Base-by-base conservation (phyloP, 2,888 invertebrate genomes). In the Dyspetes luteomarginatus region DNA sequence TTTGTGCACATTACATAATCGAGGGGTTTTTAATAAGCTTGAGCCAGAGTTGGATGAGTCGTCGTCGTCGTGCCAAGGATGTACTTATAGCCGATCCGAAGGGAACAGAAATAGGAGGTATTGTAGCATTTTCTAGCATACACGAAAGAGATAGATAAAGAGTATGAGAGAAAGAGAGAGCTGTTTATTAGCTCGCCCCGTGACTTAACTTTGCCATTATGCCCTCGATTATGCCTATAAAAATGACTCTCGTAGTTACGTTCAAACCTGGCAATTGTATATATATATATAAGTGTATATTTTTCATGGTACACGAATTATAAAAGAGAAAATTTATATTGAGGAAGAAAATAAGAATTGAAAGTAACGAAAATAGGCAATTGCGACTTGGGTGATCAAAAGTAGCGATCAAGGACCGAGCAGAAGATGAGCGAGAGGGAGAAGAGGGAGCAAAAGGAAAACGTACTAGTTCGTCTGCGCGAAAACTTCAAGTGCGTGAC, bases 101-200 rank as follows among this genome's bases (percentile, higher is more conserved):
- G 80, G 82, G 80, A 82, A 82, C 86, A 82, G 81, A 86, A 86
- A 86, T 86, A 86, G 86, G n/a, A 85, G 86, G 83, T 84, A 86
- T 86, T 86, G 86, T 85, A 82, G 79, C 81, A 83, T 83, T 84
- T 84, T 84, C 85, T 76, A 81, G 76, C 76, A 68, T 73, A 81
- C 64, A 74, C 36, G 58, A 62, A 52, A 72, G 48, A 15, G 36
- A 7, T 55, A 52, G 30, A 64, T n/a, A n/a, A n/a, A 52, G 52
- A 24, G 19, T 50, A 52, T 17, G 28, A 28, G 28, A 28, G 5
- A 28, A 5, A 36, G 36, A 36, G 36, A 36, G 36, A 36, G 41
- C 64, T n/a, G 64, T n/a, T 30, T 43, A 55, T 56, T 74, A 19
- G 50, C 60, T 69, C 60, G 60, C 45, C 58, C 50, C 28, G 43